Evolutionary conservation across 2,797 vertebrate species (phyloP).

Genomic region (Centropyge bicolor): DNA sequence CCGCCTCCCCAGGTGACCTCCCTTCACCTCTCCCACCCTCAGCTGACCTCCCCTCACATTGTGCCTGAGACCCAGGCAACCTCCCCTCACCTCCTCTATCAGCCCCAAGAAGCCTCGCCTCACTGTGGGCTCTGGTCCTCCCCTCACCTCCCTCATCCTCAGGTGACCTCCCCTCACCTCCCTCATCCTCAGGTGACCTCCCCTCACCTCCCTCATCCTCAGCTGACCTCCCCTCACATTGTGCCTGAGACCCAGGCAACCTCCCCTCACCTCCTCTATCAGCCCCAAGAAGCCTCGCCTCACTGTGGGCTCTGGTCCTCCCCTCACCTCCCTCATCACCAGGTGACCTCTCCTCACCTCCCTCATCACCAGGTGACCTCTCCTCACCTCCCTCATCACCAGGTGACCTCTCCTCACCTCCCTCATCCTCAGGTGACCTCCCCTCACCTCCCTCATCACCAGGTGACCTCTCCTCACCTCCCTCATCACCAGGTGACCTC

Average conservation of each 20-base stretch:
- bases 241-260: neutral
- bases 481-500: neutral
- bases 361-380: neutral
- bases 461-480: neutral
- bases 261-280: neutral
- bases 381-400: neutral
- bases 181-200: neutral
- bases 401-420: neutral
- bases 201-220: neutral
- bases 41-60: neutral
- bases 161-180: neutral
- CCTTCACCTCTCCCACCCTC: neutral
- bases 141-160: neutral
- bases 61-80: neutral
- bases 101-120: slow-evolving; percentile 9
- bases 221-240: neutral
- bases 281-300: slow-evolving; percentile 9
- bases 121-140: neutral
- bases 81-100: neutral
- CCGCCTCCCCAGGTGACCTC: neutral
- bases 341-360: neutral
- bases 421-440: neutral
- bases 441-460: neutral
- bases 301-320: neutral
- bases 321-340: neutral